A percentile compares a stretch with the other conserved stretches of the same genome.
Conservation (phyloP, 2,888 invertebrate species). For the Meghimatium bilineatum region DNA sequence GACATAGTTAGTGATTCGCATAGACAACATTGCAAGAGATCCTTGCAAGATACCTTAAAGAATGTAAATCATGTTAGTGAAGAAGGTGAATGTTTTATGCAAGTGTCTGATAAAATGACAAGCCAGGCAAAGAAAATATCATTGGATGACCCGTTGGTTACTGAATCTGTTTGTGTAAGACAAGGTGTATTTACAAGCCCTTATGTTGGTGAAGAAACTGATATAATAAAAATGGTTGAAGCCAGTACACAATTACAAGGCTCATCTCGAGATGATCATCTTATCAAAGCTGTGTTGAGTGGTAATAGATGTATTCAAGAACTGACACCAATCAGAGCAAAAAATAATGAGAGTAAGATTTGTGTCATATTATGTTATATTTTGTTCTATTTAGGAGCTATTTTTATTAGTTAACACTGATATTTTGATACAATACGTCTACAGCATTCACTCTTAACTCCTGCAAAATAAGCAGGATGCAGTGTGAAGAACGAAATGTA, state of each 20-base stretch:
- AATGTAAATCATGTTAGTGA: neutral
- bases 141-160: no score
- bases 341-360: neutral
- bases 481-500: no score
- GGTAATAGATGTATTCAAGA: neutral
- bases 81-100: neutral
- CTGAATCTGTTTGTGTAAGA: neutral
- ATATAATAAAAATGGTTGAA: neutral
- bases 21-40: neutral
- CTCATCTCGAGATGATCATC: neutral
- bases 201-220: neutral
- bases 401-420: no score
- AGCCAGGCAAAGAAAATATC: neutral
- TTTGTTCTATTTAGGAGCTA: neutral
- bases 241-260: constrained; percentile 7
- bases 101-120: neutral
- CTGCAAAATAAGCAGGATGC: no score
- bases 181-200: neutral
- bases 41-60: neutral
- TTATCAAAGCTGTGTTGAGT: neutral
- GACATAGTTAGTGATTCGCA: neutral
- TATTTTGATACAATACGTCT: no score
- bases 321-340: constrained; percentile 13
- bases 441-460: no score
- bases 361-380: constrained; percentile 1